Percentiles rank a stretch among this genome's conserved stretches.
Conservation (phyloP, 2,888 invertebrate genomes). For the Hirtodrosophila trivittata region DNA sequence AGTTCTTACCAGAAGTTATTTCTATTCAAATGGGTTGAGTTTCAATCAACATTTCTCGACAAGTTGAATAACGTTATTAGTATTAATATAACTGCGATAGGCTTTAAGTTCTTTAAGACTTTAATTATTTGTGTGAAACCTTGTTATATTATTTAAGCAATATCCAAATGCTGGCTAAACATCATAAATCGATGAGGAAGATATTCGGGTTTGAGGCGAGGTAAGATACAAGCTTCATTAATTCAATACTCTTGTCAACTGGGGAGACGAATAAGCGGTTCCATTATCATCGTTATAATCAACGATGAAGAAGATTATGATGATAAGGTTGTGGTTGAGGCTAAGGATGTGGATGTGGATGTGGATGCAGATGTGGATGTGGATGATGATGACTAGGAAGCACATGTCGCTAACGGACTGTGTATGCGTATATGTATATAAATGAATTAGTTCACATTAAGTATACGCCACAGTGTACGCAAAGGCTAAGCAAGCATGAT, state of each 20-base stretch:
- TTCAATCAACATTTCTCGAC: no score
- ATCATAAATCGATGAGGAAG: not conserved
- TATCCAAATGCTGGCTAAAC: not conserved
- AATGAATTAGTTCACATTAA: slow-evolving; percentile 79
- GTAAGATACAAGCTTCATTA: slow-evolving; percentile 68
- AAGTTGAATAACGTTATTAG: no score
- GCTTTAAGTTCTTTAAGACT: no score
- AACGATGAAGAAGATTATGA: slow-evolving; percentile 40
- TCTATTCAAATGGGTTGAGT: no score
- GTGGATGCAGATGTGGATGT: slow-evolving; percentile 22
- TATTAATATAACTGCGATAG: no score
- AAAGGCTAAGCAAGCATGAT: slow-evolving; percentile 59
- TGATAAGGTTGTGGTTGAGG: slow-evolving; percentile 30
- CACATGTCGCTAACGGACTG: no score
- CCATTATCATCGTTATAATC: slow-evolving; percentile 62
- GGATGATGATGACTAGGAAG: no score
- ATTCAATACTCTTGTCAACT: slow-evolving; percentile 52
- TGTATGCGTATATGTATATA: slow-evolving; percentile 55
- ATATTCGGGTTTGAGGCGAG: no score
- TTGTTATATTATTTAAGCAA: no score
- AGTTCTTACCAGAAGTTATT: no score
- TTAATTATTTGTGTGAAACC: no score
- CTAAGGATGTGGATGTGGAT: slow-evolving; percentile 6
- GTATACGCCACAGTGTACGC: slow-evolving; percentile 59
- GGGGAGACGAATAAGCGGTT: slow-evolving; percentile 37